Evolutionary conservation across 1,140 invertebrate species (phyloP).

Genomic region (Leptonema lineaticorne): DNA sequence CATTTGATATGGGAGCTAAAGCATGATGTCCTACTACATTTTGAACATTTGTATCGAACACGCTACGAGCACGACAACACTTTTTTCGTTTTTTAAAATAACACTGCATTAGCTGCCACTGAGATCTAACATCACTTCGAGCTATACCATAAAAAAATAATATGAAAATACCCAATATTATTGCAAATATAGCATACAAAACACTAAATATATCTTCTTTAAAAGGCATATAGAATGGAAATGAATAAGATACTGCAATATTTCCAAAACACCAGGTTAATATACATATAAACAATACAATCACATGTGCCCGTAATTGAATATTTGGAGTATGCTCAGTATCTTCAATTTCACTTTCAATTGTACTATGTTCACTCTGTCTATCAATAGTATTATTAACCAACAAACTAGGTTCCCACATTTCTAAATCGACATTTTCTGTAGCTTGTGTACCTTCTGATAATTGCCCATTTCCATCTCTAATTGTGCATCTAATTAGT

Average conservation of each 20-base stretch:
- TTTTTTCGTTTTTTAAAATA: conserved; percentile 62
- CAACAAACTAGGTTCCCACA: conserved; percentile 66
- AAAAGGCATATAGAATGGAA: conserved; percentile 61
- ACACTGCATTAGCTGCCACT: conserved; percentile 68
- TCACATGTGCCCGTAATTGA: conserved; percentile 77
- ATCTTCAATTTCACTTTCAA: conserved; percentile 77
- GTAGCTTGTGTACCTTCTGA: conserved; percentile 80
- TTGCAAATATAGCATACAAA: conserved; percentile 70
- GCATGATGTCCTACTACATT: conserved; percentile 56
- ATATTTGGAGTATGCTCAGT: conserved; percentile 77
- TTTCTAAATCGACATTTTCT: conserved; percentile 77
- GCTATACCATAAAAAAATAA: conserved; percentile 84
- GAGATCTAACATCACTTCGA: conserved; percentile 75
- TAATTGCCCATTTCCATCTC: conserved; percentile 68
- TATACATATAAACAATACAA: conserved; percentile 75
- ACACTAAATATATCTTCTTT: conserved; percentile 79
- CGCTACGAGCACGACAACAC: conserved; percentile 64
- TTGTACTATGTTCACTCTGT: conserved; percentile 65
- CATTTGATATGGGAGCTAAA: conserved; percentile 44
- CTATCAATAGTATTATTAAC: conserved; percentile 54
- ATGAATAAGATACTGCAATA: conserved; percentile 62
- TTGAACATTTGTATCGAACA: conserved; percentile 64
- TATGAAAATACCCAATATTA: conserved; percentile 77
- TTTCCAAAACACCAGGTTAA: conserved; percentile 74
- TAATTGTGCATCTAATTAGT: conserved; percentile 74